Percentiles rank a stretch among this genome's conserved stretches.
Evolutionary conservation across 2,113 vertebrate genomes (phyloP).

Genomic region (Rana temporaria): DNA sequence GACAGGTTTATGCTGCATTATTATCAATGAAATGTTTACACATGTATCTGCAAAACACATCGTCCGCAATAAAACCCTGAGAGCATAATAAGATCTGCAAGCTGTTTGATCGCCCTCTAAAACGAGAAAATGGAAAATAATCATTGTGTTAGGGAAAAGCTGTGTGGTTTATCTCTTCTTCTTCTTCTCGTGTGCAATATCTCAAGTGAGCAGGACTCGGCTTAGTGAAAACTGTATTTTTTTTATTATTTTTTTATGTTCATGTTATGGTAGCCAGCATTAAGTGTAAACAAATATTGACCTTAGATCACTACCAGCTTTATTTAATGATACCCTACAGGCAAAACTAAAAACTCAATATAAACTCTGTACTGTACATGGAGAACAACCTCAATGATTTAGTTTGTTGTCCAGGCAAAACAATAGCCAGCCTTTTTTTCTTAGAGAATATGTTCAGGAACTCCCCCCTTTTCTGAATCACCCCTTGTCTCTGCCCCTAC

Average conservation of each 20-base stretch:
- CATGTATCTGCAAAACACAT: conserved; percentile 1
- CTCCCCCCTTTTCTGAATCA: too few species aligned
- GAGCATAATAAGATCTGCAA: conserved; percentile 3
- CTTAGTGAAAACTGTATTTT: conserved; percentile 6
- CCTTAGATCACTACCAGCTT: neutral
- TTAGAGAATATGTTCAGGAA: too few species aligned
- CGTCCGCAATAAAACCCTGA: conserved; percentile 8
- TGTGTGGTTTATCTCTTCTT: neutral
- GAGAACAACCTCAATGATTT: too few species aligned
- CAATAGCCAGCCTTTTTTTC: too few species aligned
- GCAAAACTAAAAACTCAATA: too few species aligned
- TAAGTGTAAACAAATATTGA: conserved; percentile 14
- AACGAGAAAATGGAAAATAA: conserved; percentile 32
- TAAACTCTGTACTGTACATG: too few species aligned
- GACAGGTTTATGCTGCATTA: conserved; percentile 7
- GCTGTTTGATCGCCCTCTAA: conserved; percentile 15
- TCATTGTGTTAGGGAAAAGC: conserved; percentile 6
- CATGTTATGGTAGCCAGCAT: neutral
- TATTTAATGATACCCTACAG: too few species aligned
- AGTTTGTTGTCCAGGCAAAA: too few species aligned
- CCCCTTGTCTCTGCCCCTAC: too few species aligned
- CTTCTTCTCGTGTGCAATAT: neutral
- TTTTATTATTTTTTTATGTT: neutral
- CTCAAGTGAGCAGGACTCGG: neutral
- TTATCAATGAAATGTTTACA: conserved; percentile 25